Evolutionary conservation across 2,888 invertebrate species (phyloP), one percentile per base, ranked within the genome.

Genomic region (Linnaemya tessellans): DNA sequence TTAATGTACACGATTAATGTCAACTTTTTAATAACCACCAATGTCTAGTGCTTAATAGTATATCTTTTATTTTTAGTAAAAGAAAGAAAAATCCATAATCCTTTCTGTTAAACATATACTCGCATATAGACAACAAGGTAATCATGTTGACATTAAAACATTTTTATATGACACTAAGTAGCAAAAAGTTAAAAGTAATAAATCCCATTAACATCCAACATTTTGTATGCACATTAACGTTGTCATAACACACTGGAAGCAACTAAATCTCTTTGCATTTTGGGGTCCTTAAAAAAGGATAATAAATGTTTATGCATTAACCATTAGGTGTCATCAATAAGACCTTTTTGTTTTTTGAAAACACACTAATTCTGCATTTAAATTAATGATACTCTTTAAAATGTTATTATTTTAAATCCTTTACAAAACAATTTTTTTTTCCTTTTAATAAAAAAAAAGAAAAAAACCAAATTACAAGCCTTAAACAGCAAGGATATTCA

Each of bases 391-490:
- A 65, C 43, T 9, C 18, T 20, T 41, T 30, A 38, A 60, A 49
- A 18, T 9, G 10, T 35, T n/a, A 74, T 43, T 74, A 74, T 49
- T 62, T 35, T n/a, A 30, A 73, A 73, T 35, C n/a, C 22, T 62
- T 74, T 60, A 70, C 10, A n/a, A 3, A 68, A 68, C 30, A 30
- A 30, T 30, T 30, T 30, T 30, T 30, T 30, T 3, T 30, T 30
- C 11, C 1, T 60, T 73, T 38, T 46, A n/a, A 60, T 20, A 30
- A 15, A 49, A 13, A 4, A 73, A 35, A 62, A 15, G 20, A 15
- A 9, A 20, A 18, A 18, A 3, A 38, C 3, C 9, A 22, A 15
- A 8, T 20, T 46, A 13, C 0, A 11, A 30, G 41, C 25, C 25
- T 43, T 54, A 8, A 18, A 15, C 20, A 9, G 56, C 51, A 43